Conservation (phyloP, 2,888 invertebrate species). For the Agonopterix arenella region DNA sequence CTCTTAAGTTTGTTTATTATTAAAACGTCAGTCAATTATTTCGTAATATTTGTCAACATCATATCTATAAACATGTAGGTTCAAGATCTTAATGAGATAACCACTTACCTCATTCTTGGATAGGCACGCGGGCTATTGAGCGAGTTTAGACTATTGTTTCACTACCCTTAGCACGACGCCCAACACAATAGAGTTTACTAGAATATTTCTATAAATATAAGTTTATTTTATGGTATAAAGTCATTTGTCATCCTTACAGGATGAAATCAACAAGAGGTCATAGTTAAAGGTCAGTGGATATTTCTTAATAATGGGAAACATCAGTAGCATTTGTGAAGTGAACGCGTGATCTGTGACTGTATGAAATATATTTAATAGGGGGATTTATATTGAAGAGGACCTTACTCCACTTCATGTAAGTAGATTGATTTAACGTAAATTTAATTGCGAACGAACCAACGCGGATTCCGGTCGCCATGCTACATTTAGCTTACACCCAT, state of each 20-base stretch:
- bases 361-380: no score
- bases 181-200: conserved; percentile 17
- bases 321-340: no score
- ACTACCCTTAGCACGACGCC: conserved; percentile 10
- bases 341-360: no score
- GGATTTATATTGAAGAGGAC: no score
- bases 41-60: conserved; percentile 27
- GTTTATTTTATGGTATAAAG: conserved; percentile 18
- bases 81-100: conserved; percentile 28
- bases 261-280: conserved; percentile 24
- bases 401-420: no score
- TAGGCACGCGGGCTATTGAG: conserved; percentile 17
- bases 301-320: neutral
- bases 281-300: conserved; percentile 13
- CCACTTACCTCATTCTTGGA: conserved; percentile 14
- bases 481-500: no score
- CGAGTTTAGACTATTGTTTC: conserved; percentile 24
- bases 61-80: conserved; percentile 32
- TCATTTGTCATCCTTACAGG: conserved; percentile 32
- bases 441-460: no score
- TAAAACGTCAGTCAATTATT: conserved; percentile 17
- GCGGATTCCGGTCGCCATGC: no score
- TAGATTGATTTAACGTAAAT: no score
- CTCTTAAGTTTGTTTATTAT: neutral
- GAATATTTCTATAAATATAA: conserved; percentile 24